Conservation (phyloP, 2,797 vertebrate species). For the Acanthis flammea region DNA sequence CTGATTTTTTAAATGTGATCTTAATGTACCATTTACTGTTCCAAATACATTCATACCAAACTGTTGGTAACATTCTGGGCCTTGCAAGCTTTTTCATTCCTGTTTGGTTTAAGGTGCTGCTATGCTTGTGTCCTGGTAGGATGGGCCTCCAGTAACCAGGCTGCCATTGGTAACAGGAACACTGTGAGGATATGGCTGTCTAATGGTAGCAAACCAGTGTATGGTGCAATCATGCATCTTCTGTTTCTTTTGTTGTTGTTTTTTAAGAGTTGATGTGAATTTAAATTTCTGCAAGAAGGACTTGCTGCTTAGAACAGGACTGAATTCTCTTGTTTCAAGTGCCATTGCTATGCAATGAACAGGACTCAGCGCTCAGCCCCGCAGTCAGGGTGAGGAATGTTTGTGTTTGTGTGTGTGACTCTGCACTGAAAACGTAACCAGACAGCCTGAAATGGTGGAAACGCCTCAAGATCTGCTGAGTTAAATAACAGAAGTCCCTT, state of each 20-base stretch:
- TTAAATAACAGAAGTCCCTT: background rate
- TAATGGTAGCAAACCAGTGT: background rate
- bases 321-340: slow-evolving; percentile 6
- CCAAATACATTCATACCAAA: slow-evolving; percentile 43
- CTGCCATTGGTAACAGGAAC: background rate
- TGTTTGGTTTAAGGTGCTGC: slow-evolving; percentile 2
- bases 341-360: slow-evolving; percentile 38
- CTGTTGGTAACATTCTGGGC: background rate
- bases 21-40: background rate
- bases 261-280: background rate
- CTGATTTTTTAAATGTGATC: background rate
- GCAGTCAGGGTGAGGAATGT: background rate
- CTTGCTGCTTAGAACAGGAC: background rate
- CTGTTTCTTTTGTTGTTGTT: background rate
- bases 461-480: background rate
- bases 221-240: background rate
- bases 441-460: background rate
- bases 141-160: background rate
- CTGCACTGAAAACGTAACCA: background rate
- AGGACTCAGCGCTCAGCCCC: background rate
- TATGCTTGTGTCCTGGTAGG: background rate
- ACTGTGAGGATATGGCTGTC: background rate
- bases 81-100: background rate
- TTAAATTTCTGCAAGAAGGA: background rate
- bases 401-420: background rate